These are phyloP conservation scores for Conistra vaccinii DNA, from an alignment of 2,888 invertebrate genomes.

Conservation along the genomic window DNA sequence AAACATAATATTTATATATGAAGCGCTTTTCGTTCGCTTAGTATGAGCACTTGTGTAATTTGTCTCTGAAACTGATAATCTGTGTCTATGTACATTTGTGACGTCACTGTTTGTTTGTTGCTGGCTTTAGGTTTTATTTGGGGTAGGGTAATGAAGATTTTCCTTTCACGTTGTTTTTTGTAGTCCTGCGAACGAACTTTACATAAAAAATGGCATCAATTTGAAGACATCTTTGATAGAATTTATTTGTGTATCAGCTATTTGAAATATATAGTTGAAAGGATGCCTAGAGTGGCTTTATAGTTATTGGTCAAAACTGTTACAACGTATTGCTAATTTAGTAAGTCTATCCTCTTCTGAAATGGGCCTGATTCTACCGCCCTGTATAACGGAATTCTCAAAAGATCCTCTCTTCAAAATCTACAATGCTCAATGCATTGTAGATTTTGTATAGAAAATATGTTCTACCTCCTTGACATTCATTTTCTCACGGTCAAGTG, in stretches of 20 bases:
- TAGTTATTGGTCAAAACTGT: neutral
- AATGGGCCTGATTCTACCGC: neutral
- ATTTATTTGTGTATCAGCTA: neutral
- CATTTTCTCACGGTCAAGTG: conserved; percentile 3
- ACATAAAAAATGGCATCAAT: too few relatives aligned
- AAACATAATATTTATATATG: conserved; percentile 91
- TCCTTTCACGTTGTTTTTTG: neutral
- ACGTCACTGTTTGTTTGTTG: conserved; percentile 61
- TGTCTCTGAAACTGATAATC: conserved; percentile 88
- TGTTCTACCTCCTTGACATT: neutral
- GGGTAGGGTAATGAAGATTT: conserved; percentile 8
- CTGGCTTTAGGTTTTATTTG: conserved; percentile 59
- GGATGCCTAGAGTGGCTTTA: neutral
- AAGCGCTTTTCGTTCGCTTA: conserved; percentile 82
- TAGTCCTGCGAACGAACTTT: neutral
- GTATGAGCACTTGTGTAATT: conserved; percentile 85
- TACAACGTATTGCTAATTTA: neutral
- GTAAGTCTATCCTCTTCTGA: neutral
- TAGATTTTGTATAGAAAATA: neutral
- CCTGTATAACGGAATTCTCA: neutral
- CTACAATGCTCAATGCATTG: neutral
- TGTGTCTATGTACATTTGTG: conserved; percentile 73
- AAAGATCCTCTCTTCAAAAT: neutral
- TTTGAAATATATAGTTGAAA: neutral
- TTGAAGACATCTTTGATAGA: neutral